Conservation (phyloP, 1,140 invertebrate genomes). For the Sesamia nonagrioides region DNA sequence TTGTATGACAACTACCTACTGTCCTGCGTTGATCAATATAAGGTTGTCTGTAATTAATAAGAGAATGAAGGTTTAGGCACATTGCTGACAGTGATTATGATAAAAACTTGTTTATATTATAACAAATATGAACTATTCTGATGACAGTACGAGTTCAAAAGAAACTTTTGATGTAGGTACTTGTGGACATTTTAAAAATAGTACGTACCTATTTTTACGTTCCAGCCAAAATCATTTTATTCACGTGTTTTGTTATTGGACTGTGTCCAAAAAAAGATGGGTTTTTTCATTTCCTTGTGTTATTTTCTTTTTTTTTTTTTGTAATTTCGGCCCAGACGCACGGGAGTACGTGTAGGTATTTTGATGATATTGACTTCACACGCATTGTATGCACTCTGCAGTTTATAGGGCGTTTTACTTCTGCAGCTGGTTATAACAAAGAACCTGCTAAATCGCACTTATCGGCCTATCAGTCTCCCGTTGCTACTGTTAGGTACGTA, state of each 20-base stretch:
- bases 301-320: constrained; percentile 25
- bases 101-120: neutral
- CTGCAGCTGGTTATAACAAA: too few relatives aligned
- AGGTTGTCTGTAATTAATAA: too few relatives aligned
- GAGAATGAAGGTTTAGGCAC: too few relatives aligned
- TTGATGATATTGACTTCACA: neutral
- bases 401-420: too few relatives aligned
- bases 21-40: neutral
- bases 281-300: constrained; percentile 47
- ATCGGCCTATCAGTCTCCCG: too few relatives aligned
- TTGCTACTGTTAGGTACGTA: too few relatives aligned
- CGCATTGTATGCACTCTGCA: neutral
- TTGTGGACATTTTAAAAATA: constrained; percentile 29
- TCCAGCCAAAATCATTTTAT: constrained; percentile 28
- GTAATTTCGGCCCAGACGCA: neutral
- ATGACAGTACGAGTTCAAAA: constrained; percentile 4
- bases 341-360: neutral
- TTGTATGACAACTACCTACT: too few relatives aligned
- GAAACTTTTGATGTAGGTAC: neutral
- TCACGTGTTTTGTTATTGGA: constrained; percentile 51
- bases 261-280: constrained; percentile 48
- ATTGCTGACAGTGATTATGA: neutral
- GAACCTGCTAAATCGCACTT: too few relatives aligned
- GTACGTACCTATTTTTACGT: too few relatives aligned
- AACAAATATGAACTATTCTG: neutral